Base-by-base conservation (phyloP, 1,140 invertebrate species). In the Trigoniulus corallinus region DNA sequence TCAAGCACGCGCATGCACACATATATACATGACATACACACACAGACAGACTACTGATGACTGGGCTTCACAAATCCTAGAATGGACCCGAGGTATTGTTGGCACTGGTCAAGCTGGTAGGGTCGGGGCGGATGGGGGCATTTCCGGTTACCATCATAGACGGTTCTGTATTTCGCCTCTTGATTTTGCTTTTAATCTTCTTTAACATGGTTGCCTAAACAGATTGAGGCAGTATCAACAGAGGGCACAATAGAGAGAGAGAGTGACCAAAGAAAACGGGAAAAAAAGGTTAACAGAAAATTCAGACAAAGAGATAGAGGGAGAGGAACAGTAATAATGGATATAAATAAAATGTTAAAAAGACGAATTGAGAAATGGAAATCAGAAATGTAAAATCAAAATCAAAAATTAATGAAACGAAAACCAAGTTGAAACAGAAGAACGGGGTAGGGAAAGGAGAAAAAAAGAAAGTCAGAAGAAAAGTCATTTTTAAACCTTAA, bases 171-270 rank as follows among this genome's bases (percentile, higher is more conserved):
- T 88, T 84, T 59, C 86, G 79, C 63, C 85, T 75, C 74, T 87
- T 88, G 74, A 89, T 88, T 77, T 71, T 72, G 54, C 64, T 70
- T 59, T 93, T 93, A 74, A 78, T 89, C 82, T 91, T 88, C 81
- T 88, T 88, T 74, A 92, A 77, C 81, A 86, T 86, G 64, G 81
- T 85, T 67, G 82, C 82, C 79, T 77, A 65, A 56, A 56, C 57
- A 52, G 48, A 56, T 56, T 49, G 50, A 56, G 57, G 37, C 40
- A 51, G 44, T 24, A 44, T 51, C 18, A 22, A 45, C 25, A 21
- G 39, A 20, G 24, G 29, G 15, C 29, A 15, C 29, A 7, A 34
- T 7, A 34, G 15, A 34, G 29, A 24, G 13, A 54, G 27, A 24
- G 15, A 39, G 25, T 24, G 20, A 18, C 21, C 34, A 7, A 57